These are phyloP conservation scores for Gnatocerus cornutus DNA, from an alignment of 2,888 invertebrate species.

Conservation along the genomic window DNA sequence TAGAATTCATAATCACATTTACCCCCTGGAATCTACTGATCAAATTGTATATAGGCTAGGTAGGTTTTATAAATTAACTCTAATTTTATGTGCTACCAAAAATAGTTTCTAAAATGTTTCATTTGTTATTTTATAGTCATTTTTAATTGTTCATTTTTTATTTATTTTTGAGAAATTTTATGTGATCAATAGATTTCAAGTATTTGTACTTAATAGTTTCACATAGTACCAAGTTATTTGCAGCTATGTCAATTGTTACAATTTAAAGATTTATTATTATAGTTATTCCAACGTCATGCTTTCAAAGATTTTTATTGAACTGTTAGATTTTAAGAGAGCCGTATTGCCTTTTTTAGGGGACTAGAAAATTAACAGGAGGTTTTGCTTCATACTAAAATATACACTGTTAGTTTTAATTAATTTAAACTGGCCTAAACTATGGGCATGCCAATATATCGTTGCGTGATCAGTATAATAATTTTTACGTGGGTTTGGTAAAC, in stretches of 20 bases:
- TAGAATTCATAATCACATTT: slow-evolving; percentile 52
- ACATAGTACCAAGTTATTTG: slow-evolving; percentile 36
- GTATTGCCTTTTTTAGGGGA: slow-evolving; percentile 47
- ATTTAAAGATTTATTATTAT: slow-evolving; percentile 38
- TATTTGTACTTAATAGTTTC: slow-evolving; percentile 60
- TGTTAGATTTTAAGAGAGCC: slow-evolving; percentile 48
- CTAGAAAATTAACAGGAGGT: slow-evolving; percentile 44
- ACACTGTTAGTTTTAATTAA: slow-evolving; percentile 26
- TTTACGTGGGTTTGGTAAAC: slow-evolving; percentile 60
- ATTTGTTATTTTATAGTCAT: slow-evolving; percentile 29
- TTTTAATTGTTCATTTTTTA: slow-evolving; percentile 40
- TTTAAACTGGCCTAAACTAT: slow-evolving; percentile 43
- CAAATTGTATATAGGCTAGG: slow-evolving; percentile 60
- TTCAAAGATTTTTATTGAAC: slow-evolving; percentile 37
- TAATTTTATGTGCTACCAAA: slow-evolving; percentile 38
- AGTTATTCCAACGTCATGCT: slow-evolving; percentile 41
- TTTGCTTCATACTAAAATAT: slow-evolving; percentile 45
- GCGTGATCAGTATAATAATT: slow-evolving; percentile 52
- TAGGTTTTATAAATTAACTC: slow-evolving; percentile 56
- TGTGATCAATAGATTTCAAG: slow-evolving; percentile 63
- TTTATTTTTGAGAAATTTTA: slow-evolving; percentile 38
- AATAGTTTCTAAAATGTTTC: slow-evolving; percentile 30
- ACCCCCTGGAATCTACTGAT: slow-evolving; percentile 65
- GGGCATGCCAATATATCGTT: slow-evolving; percentile 49
- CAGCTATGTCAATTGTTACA: slow-evolving; percentile 40